Percentiles rank a stretch among this genome's conserved stretches.
Conservation (phyloP, 2,888 invertebrate species). For the Ophion costatus region DNA sequence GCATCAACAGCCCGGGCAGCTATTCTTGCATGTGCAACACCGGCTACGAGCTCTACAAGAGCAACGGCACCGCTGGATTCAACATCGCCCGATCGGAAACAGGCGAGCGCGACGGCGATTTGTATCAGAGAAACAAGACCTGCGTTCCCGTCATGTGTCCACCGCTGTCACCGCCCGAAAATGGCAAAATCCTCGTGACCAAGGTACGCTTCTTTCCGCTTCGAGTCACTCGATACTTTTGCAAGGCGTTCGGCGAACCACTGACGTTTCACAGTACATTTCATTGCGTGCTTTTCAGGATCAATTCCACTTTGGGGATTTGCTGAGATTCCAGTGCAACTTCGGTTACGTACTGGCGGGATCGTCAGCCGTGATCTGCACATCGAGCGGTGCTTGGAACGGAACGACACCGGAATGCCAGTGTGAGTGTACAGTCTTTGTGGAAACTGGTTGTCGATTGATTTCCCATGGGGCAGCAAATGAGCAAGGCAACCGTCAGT, state of each 20-base stretch:
- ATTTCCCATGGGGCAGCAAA: not conserved
- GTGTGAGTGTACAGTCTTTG: constrained; percentile 87
- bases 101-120: constrained; percentile 94
- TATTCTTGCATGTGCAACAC: constrained; percentile 95
- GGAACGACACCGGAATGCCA: constrained; percentile 96
- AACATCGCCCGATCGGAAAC: constrained; percentile 91
- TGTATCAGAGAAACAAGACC: constrained; percentile 95
- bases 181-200: constrained; percentile 93
- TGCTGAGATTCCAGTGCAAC: constrained; percentile 95
- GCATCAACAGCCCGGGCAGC: constrained; percentile 94
- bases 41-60: constrained; percentile 94
- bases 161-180: constrained; percentile 90
- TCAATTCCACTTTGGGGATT: constrained; percentile 94
- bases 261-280: not conserved
- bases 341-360: constrained; percentile 97
- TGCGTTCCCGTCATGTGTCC: constrained; percentile 98
- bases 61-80: constrained; percentile 96
- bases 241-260: not conserved
- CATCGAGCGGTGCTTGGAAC: constrained; percentile 96
- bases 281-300: constrained; percentile 79
- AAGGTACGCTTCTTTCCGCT: constrained; percentile 83
- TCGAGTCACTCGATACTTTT: not conserved
- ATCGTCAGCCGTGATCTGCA: constrained; percentile 93
- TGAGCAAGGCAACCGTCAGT: not conserved
- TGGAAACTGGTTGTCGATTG: no score